Conservation (phyloP, 35 echinoderm and acorn worm species). For the Diadema setosum region DNA sequence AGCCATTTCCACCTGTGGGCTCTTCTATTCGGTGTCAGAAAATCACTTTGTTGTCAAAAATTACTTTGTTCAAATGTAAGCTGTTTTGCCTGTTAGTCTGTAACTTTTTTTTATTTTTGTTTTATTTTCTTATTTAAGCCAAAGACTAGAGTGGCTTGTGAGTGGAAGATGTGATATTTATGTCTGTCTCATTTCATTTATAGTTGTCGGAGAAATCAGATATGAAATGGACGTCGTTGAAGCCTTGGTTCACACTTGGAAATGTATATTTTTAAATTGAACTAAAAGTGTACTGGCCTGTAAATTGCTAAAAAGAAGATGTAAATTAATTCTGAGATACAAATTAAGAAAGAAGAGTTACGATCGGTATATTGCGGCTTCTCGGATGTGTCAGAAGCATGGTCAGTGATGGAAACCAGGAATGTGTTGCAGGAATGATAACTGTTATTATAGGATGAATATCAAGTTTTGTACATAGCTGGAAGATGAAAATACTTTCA, state of each 20-base stretch:
- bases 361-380: background rate
- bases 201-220: background rate
- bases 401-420: background rate
- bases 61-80: background rate
- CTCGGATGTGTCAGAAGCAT: background rate
- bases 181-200: slow-evolving; percentile 12
- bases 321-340: background rate
- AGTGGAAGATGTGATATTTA: slow-evolving; percentile 8
- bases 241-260: slow-evolving; percentile 8
- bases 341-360: background rate
- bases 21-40: background rate
- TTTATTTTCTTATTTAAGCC: background rate
- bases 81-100: background rate
- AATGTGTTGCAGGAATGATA: background rate
- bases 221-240: background rate
- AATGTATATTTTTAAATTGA: slow-evolving; percentile 8
- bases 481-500: background rate
- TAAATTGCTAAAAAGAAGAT: background rate
- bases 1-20: too few species aligned
- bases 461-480: background rate
- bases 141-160: background rate
- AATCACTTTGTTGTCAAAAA: background rate
- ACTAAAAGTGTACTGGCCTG: slow-evolving; percentile 21
- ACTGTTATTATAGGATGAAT: too few species aligned
- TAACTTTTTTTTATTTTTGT: background rate